phyloP scores from a whole-genome alignment of 2,888 invertebrate species.

The Conistra vaccinii region DNA sequence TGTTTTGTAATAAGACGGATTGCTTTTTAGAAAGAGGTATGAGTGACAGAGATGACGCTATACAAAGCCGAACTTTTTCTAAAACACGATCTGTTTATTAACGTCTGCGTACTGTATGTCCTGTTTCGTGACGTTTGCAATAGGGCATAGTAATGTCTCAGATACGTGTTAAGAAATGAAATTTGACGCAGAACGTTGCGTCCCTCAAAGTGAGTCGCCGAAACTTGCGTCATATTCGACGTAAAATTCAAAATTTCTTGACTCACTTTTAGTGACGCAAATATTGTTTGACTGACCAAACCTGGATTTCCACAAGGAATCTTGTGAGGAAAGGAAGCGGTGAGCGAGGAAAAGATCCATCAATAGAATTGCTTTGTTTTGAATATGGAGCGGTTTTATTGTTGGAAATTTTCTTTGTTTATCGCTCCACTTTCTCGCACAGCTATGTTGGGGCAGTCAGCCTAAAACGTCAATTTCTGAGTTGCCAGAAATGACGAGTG shows the following conservation, averaged over 20 bases:
- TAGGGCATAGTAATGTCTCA: background rate
- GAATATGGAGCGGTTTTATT: background rate
- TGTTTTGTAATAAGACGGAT: background rate
- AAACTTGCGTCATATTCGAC: background rate
- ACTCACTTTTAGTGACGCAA: conserved; percentile 8
- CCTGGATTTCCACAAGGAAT: background rate
- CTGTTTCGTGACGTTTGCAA: conserved; percentile 1
- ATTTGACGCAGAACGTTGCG: background rate
- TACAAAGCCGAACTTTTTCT: background rate
- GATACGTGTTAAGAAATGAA: background rate
- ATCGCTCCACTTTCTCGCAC: background rate
- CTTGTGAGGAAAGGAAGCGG: background rate
- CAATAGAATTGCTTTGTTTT: background rate
- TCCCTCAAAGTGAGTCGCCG: background rate
- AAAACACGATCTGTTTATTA: background rate
- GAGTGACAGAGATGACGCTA: background rate
- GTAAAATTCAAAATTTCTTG: no score
- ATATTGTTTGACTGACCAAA: background rate
- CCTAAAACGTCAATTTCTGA: background rate
- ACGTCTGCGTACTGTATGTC: background rate
- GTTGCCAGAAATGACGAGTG: no score
- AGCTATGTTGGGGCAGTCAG: background rate
- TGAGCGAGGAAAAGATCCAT: background rate
- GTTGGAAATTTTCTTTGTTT: background rate
- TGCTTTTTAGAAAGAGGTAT: background rate